Base-by-base conservation (phyloP, 2,113 vertebrate species). In the Oostethus manadensis region DNA sequence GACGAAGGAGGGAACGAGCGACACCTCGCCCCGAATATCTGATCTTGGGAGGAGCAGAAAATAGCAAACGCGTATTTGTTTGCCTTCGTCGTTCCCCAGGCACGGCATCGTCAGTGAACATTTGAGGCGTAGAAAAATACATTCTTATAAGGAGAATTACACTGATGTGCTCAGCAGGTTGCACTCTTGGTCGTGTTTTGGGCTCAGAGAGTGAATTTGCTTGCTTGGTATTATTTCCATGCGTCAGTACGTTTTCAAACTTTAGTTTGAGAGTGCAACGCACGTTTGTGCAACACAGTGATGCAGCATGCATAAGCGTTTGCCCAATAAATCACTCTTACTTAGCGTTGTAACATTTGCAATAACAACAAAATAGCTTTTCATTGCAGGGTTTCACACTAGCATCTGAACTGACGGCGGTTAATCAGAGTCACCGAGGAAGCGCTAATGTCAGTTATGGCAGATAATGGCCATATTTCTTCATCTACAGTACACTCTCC, bases 1-100 rank as follows among this genome's bases (percentile, higher is more conserved):
- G 61, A 80, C 76, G 81, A 81, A 81, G 46, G 48, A 85, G 84
- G 82, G 86, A 87, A 75, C 82, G 68, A 74, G 68, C 63, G 84
- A 89, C 85, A 89, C 86, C 86, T 87, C 88, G 86, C 82, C 86
- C 86, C 82, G 87, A 89, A 88, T 89, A 89, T 74, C 82, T 88
- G 86, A 85, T 88, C 86, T 83, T 76, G 78, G 38, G 80, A 80
- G 81, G 60, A 76, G 85, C 79, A 85, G 78, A 86, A 86, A 87
- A 88, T 88, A 89, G 80, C 80, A 79, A 74, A 66, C 66, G 40
- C 29, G 70, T 80, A 77, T 89, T 83, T 87, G 85, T 86, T 86
- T 87, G 87, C 73, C 82, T 76, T 59, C 74, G 70, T 83, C 58
- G 10, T 73, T 86, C 81, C 87, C 85, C 62, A 73, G 81, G 84